Evolutionary conservation across 2,797 vertebrate genomes (phyloP).

Genomic region (Lycodopsis pacificus): DNA sequence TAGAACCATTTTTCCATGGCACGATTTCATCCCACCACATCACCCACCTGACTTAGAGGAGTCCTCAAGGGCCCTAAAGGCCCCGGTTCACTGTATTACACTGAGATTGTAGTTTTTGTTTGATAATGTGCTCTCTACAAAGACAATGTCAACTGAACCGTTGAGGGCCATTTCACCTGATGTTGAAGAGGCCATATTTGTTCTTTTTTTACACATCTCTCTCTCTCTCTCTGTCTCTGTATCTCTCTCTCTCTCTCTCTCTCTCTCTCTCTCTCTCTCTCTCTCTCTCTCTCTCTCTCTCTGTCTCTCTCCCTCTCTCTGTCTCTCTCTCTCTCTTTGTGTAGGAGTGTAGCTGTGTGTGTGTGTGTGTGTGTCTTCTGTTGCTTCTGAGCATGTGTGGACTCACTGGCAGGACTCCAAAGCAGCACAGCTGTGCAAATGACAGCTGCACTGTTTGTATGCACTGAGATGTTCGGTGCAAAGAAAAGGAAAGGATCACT

Average conservation of each 20-base stretch:
- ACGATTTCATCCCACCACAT: not conserved
- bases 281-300: no score
- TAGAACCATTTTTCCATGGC: not conserved
- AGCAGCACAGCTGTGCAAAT: constrained; percentile 79
- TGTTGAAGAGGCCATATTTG: not conserved
- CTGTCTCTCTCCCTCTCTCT: not conserved
- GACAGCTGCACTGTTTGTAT: constrained; percentile 48
- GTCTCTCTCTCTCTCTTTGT: not conserved
- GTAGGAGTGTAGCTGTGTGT: not conserved
- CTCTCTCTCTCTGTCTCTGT: no score
- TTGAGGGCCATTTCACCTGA: not conserved
- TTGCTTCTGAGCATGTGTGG: constrained; percentile 33
- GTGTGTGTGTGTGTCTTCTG: constrained; percentile 3
- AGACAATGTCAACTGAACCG: not conserved
- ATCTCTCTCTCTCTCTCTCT: no score
- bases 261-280: no score
- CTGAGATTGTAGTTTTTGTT: not conserved
- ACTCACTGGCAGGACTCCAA: constrained; percentile 59
- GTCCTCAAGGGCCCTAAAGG: not conserved
- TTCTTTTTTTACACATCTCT: not conserved
- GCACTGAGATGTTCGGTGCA: constrained; percentile 14
- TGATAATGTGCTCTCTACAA: not conserved
- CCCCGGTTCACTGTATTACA: not conserved
- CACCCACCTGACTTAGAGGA: not conserved
- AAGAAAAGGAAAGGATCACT: not conserved